Evolutionary conservation across 2,888 invertebrate genomes (phyloP), one percentile per base, ranked within the genome.

Genomic region (Drosophila mulleri): DNA sequence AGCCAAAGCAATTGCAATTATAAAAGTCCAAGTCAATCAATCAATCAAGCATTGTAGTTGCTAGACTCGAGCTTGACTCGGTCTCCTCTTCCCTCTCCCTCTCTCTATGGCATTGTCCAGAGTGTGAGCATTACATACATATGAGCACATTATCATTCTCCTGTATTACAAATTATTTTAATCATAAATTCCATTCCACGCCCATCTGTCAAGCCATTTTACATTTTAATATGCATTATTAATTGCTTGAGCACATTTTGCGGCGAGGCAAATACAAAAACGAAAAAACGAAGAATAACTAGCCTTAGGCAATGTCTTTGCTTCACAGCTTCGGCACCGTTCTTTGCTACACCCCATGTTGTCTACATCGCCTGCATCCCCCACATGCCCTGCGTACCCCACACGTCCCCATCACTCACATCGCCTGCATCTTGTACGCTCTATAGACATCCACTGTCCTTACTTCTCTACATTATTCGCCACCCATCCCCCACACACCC

Each of bases 151-250:
- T 48, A 48, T 48, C 29, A n/a, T 29, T 29, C 29, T 6, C 29
- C 4, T 48, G 48, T n/a, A 29, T 48, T 48, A n/a, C n/a, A 29
- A 48, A 48, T 48, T 29, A 29, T 35, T 52, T 18, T 52, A 35
- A 37, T 52, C 35, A 35, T 20, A 52, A 52, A 52, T 52, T 35
- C 42, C 54, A 11, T 37, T 41, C 41, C 41, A 41, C 56, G 14
- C 20, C 16, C 37, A 11, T 61, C 74, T 67, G 63, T 12, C 23
- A 11, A 35, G 26, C 18, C 69, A 79, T 77, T 81, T 69, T 68
- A 71, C 73, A 83, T 86, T 83, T 83, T 82, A 83, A 84, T 83
- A 75, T 84, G 74, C 82, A 67, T 82, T 87, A 84, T 84, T 83
- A 83, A 83, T 83, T 77, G 86, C 72, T 80, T 66, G 56, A 42